Percentiles rank a stretch among this genome's conserved stretches.
Conservation (phyloP, 2,113 vertebrate species). For the Pampusana beccarii region DNA sequence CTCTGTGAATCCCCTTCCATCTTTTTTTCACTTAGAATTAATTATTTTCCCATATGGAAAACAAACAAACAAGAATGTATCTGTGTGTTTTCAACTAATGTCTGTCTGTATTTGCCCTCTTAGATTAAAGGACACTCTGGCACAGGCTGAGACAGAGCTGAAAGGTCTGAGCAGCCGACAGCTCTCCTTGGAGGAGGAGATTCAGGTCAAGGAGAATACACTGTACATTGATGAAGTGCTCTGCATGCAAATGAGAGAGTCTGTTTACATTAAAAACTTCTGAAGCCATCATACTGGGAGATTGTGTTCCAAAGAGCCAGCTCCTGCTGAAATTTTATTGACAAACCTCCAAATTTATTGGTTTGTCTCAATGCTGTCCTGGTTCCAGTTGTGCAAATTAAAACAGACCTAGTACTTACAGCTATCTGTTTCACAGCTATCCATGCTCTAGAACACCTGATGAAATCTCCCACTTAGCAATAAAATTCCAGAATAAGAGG, state of each 20-base stretch:
- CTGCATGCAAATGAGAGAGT: slow-evolving; percentile 81
- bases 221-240: slow-evolving; percentile 91
- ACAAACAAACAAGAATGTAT: not conserved
- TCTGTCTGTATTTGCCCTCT: not conserved
- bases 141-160: slow-evolving; percentile 78
- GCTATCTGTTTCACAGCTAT: not conserved
- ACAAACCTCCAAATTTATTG: not conserved
- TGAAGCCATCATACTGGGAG: slow-evolving; percentile 41
- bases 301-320: not conserved
- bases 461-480: not conserved
- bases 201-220: slow-evolving; percentile 81
- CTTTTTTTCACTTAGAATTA: not conserved
- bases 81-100: not conserved
- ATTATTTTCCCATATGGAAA: not conserved
- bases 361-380: not conserved
- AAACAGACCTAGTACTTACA: not conserved
- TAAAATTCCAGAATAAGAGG: not conserved
- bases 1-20: not conserved
- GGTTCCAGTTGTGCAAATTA: not conserved
- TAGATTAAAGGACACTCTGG: slow-evolving; percentile 79
- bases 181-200: slow-evolving; percentile 85
- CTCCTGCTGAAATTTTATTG: not conserved
- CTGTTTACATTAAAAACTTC: slow-evolving; percentile 75
- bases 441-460: not conserved
- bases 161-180: slow-evolving; percentile 78